Base-by-base conservation (phyloP, 2,797 vertebrate genomes). In the Steatocranus sp. region DNA sequence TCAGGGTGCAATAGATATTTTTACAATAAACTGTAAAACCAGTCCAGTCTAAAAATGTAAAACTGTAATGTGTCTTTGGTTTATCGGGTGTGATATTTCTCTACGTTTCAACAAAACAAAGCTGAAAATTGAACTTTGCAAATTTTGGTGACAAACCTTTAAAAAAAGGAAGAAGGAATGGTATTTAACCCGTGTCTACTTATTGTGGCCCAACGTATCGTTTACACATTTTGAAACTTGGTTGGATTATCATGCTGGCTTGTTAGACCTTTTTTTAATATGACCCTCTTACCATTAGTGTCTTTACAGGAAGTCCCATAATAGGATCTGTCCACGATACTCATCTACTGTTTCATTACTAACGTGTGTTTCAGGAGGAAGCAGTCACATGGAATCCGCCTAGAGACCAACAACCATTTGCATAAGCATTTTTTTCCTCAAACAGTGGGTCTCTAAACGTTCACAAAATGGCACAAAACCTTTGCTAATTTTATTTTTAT, bases 151-250 rank as follows among this genome's bases (percentile, higher is more conserved):
- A 30, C 25, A 56, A 32, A 32, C 27, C 1, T 6, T 51, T 30
- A 0, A 56, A 56, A 8, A 56, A 32, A 18, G 53, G 5, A 30
- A 0, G 27, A n/a, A 34, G 0, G 17, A 58, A 58, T 34, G 17
- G 56, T 1, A 56, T 61, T 61, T 34, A 61, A 11, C 17, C 30
- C 1, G 1, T 6, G 27, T 32, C 14, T 58, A 2, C 54, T 58
- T 58, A 7, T 30, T 32, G 54, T 32, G 54, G 1, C 54, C 15
- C 54, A 58, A 58, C 2, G 54, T 32, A 18, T 32, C 2, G 1
- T 10, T 54, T 27, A 54, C 53, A 54, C 14, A 30, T 54, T 54
- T 30, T 54, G 53, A 54, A 27, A 30, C 25, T 54, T 27, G 1
- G 14, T 54, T 18, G 54, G 15, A 32, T 32, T 58, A 30, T 58